These are phyloP conservation scores for Phrynocephalus forsythii DNA, from an alignment of 2,797 vertebrate species.

Conservation along the genomic window DNA sequence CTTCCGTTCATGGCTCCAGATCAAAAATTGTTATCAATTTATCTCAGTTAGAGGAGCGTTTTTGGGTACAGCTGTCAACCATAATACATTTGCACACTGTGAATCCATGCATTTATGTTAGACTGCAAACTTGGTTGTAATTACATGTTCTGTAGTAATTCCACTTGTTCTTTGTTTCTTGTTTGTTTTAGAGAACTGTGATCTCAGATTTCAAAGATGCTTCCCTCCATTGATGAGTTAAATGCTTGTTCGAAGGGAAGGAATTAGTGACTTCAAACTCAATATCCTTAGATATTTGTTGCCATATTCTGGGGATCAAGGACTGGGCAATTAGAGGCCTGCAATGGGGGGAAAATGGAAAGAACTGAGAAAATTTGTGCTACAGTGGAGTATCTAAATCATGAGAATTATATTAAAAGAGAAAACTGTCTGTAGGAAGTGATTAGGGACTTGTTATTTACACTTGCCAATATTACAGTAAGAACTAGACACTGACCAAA, in stretches of 20 bases:
- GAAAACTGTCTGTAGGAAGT: neutral
- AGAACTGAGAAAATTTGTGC: neutral
- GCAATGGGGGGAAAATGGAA: neutral
- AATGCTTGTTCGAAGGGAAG: slow-evolving; percentile 10
- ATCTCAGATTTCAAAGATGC: slow-evolving; percentile 37
- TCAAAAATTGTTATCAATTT: too few relatives aligned
- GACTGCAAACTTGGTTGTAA: slow-evolving; percentile 54
- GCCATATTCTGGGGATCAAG: slow-evolving; percentile 19
- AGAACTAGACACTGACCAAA: neutral
- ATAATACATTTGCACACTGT: too few relatives aligned
- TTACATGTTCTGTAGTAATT: slow-evolving; percentile 9
- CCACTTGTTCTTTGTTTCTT: slow-evolving; percentile 26
- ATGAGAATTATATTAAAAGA: slow-evolving; percentile 4
- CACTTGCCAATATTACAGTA: neutral
- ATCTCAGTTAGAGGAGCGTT: too few relatives aligned
- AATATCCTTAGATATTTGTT: neutral
- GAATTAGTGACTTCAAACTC: slow-evolving; percentile 22
- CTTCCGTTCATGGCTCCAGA: too few relatives aligned
- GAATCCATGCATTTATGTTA: neutral
- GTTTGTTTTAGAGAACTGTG: slow-evolving; percentile 15
- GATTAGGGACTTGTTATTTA: neutral
- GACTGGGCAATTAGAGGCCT: slow-evolving; percentile 10
- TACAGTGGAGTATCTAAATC: neutral
- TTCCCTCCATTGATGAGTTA: slow-evolving; percentile 12
- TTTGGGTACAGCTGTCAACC: neutral